phyloP scores from a whole-genome alignment of 2,113 vertebrate species.

The Stictonetta naevosa region DNA sequence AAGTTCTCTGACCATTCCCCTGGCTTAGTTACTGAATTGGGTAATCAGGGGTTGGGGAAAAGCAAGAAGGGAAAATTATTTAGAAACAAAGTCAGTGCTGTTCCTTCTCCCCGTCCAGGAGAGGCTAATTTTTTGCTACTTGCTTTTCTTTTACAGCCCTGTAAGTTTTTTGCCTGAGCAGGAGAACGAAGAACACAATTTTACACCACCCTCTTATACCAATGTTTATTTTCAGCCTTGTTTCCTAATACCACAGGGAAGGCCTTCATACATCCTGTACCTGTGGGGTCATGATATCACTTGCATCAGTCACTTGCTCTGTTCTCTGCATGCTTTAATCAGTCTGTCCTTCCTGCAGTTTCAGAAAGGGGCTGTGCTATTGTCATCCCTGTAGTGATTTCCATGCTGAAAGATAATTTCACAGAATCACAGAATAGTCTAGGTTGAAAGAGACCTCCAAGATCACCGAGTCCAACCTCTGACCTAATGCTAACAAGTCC shows the following conservation, averaged over 20 bases:
- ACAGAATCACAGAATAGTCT: no score
- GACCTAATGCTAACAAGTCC: no score
- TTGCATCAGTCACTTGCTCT: background rate
- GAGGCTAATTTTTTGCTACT: background rate
- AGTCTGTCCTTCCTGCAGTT: background rate
- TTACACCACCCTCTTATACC: background rate
- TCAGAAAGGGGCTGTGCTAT: background rate
- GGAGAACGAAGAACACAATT: background rate
- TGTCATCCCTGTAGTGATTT: background rate
- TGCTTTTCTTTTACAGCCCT: background rate
- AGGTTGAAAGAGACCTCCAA: no score
- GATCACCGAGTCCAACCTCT: no score
- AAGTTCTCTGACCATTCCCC: background rate
- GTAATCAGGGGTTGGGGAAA: background rate
- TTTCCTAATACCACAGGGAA: background rate
- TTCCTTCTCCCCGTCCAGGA: background rate
- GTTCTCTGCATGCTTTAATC: background rate
- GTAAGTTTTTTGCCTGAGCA: background rate
- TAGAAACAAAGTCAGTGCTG: background rate
- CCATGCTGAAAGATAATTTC: background rate
- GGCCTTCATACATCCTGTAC: background rate
- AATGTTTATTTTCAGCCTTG: background rate
- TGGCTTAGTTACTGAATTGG: background rate
- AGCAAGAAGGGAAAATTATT: background rate
- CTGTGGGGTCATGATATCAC: background rate